These are phyloP conservation scores for Agonopterix subpropinquella DNA, from an alignment of 2,888 invertebrate genomes.

Conservation along the genomic window DNA sequence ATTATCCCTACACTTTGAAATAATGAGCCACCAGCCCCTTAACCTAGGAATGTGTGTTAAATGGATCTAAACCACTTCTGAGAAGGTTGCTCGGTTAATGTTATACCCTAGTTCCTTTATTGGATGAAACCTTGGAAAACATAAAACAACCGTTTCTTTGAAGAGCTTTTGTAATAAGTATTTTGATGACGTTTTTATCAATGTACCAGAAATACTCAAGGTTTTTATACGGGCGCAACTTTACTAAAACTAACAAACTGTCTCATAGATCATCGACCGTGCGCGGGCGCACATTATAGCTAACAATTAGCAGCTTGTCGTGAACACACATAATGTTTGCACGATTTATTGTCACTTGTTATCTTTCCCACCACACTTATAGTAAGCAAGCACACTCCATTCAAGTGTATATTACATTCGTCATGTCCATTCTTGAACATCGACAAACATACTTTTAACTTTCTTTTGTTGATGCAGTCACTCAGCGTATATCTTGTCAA, in stretches of 20 bases:
- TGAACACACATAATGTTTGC: conserved; percentile 24
- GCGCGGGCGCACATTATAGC: conserved; percentile 16
- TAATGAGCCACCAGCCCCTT: conserved; percentile 29
- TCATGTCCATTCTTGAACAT: conserved; percentile 13
- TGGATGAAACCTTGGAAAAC: conserved; percentile 10
- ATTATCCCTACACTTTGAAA: conserved; percentile 36
- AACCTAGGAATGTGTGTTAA: conserved; percentile 52
- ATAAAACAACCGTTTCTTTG: conserved; percentile 11
- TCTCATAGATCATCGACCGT: conserved; percentile 6
- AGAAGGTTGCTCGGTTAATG: conserved; percentile 28
- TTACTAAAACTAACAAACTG: neutral
- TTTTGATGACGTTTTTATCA: neutral
- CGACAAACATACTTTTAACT: conserved; percentile 18
- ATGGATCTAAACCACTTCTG: conserved; percentile 40
- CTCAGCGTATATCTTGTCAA: conserved; percentile 19
- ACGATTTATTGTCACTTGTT: conserved; percentile 23
- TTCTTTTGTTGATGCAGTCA: conserved; percentile 22
- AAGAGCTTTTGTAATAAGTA: conserved; percentile 2
- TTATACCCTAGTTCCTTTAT: conserved; percentile 14
- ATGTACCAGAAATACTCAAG: neutral
- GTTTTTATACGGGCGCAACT: neutral
- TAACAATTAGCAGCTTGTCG: conserved; percentile 24
- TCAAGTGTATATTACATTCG: conserved; percentile 18
- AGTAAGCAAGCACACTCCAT: conserved; percentile 14
- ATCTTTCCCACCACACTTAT: conserved; percentile 18